These are phyloP conservation scores for Meloe dianella DNA, from an alignment of 2,888 invertebrate genomes.

Conservation along the genomic window DNA sequence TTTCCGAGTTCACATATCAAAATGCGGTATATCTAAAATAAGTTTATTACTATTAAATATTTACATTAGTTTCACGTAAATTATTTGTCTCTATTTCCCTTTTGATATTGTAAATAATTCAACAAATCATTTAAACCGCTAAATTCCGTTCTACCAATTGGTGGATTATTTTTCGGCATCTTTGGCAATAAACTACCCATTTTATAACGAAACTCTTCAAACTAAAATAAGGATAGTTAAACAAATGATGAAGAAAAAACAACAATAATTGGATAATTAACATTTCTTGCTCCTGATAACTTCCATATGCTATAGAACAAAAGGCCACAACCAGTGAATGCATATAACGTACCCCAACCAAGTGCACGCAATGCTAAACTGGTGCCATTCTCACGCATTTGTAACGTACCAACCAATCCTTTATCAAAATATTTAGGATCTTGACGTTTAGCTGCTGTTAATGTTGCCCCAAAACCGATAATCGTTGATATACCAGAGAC, in stretches of 20 bases:
- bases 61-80: too few species aligned
- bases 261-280: constrained; percentile 50
- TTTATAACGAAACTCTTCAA: constrained; percentile 82
- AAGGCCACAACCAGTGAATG: constrained; percentile 81
- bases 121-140: constrained; percentile 83
- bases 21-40: too few species aligned
- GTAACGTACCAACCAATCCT: constrained; percentile 67
- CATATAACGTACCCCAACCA: constrained; percentile 87
- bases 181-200: constrained; percentile 78
- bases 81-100: constrained; percentile 48
- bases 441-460: constrained; percentile 77
- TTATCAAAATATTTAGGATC: constrained; percentile 82
- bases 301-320: constrained; percentile 88
- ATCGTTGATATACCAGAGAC: constrained; percentile 80
- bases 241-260: not conserved
- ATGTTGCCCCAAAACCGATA: constrained; percentile 80
- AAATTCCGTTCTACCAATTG: constrained; percentile 86
- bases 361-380: constrained; percentile 81
- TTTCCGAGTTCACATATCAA: not conserved
- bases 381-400: constrained; percentile 78
- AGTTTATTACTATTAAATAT: too few species aligned
- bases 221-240: constrained; percentile 60
- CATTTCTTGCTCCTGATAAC: constrained; percentile 83
- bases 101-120: constrained; percentile 72
- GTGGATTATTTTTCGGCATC: constrained; percentile 78